Evolutionary conservation across 1,140 invertebrate species (phyloP).

Genomic region (Caenorhabditis tropicalis): DNA sequence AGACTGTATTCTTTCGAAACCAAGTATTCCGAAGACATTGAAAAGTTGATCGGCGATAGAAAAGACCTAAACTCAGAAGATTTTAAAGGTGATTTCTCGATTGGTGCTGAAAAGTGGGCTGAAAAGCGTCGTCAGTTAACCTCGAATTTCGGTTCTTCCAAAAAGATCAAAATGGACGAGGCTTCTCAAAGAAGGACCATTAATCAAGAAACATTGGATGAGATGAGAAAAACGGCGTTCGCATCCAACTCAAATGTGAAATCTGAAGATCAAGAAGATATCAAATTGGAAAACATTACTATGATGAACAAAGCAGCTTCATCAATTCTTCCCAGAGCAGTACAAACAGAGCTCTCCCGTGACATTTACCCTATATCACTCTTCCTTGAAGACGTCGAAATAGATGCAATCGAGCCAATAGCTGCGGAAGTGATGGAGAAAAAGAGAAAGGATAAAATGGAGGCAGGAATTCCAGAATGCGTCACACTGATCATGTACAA

Average conservation of each 20-base stretch:
- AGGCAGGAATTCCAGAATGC: slow-evolving; percentile 16
- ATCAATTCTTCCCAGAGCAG: background rate
- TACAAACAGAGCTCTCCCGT: background rate
- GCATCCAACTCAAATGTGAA: slow-evolving; percentile 4
- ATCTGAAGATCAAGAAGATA: background rate
- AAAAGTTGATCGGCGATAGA: background rate
- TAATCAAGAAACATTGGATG: slow-evolving; percentile 5
- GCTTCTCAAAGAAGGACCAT: background rate
- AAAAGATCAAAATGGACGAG: slow-evolving; percentile 27
- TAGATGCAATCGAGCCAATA: background rate
- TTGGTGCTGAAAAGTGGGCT: slow-evolving; percentile 14
- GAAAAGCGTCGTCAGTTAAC: slow-evolving; percentile 25
- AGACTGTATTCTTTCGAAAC: background rate
- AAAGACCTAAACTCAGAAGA: background rate
- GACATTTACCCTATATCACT: slow-evolving; percentile 3
- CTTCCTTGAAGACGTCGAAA: background rate
- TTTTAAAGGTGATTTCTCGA: background rate
- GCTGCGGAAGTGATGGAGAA: background rate
- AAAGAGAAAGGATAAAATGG: background rate
- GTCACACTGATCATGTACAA: background rate
- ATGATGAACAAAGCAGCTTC: slow-evolving; percentile 3
- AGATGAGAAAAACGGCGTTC: slow-evolving; percentile 20
- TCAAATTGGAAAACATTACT: background rate
- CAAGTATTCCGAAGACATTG: slow-evolving; percentile 16
- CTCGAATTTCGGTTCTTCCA: background rate